A percentile compares a stretch with the other conserved stretches of the same genome.
These are phyloP conservation scores for Macroramphosus scolopax DNA, from an alignment of 2,797 vertebrate species.

Conservation along the genomic window DNA sequence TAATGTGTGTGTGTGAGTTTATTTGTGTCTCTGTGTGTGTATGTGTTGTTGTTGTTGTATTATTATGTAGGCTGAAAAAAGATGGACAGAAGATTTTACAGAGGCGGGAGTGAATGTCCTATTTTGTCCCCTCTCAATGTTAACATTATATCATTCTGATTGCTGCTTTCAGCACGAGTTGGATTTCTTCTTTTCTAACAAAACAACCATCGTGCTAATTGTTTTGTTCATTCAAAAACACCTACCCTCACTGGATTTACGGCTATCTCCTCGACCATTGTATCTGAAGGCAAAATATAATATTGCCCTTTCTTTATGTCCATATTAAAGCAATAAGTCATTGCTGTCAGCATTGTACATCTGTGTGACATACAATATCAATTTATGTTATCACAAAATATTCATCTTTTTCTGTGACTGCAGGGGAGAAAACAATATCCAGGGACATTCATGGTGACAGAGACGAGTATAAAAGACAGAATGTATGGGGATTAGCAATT, in stretches of 20 bases:
- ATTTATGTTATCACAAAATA: background rate
- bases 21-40: background rate
- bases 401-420: background rate
- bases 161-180: too few relatives aligned
- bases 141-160: too few relatives aligned
- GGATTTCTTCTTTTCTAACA: too few relatives aligned
- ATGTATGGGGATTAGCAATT: too few relatives aligned
- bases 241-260: background rate
- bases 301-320: constrained; percentile 1
- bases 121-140: too few relatives aligned
- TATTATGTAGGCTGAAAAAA: too few relatives aligned
- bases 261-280: background rate
- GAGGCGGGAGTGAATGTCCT: too few relatives aligned
- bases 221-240: too few relatives aligned
- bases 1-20: constrained; percentile 8
- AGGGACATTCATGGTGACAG: background rate
- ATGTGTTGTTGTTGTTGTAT: too few relatives aligned
- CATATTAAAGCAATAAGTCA: constrained; percentile 40
- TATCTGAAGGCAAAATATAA: background rate
- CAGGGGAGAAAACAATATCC: background rate
- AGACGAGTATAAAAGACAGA: background rate
- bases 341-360: background rate
- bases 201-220: background rate
- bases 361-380: background rate
- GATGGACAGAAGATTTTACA: too few relatives aligned